Conservation (phyloP, 2,113 vertebrate species). For the Scartelaos histophorus region DNA sequence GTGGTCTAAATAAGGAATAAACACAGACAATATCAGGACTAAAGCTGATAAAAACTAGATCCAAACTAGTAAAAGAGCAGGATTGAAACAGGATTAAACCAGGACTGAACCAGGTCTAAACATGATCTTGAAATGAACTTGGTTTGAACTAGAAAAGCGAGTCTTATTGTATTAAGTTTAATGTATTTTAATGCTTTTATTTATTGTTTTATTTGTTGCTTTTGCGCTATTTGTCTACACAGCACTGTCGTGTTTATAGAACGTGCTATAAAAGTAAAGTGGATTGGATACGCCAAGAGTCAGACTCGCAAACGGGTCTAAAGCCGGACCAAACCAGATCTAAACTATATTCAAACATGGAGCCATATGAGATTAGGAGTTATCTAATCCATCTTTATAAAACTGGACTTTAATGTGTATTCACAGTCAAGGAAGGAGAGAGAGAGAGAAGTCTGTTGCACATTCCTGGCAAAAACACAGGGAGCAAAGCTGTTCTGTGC, state of each 20-base stretch:
- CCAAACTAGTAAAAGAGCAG: no score
- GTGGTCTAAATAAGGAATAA: background rate
- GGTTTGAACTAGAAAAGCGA: no score
- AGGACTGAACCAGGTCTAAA: background rate
- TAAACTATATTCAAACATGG: background rate
- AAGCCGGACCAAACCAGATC: background rate
- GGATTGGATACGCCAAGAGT: background rate
- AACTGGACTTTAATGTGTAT: constrained; percentile 43
- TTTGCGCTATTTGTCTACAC: no score
- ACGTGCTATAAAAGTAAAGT: no score
- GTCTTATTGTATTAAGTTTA: no score
- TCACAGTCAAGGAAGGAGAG: constrained; percentile 18
- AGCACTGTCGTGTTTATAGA: no score
- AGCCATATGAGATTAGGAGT: background rate
- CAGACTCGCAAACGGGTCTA: background rate
- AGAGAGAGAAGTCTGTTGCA: constrained; percentile 39
- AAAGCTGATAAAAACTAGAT: background rate
- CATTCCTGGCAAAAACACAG: constrained; percentile 62
- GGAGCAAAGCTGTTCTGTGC: constrained; percentile 68
- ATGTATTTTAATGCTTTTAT: no score
- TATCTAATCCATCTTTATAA: constrained; percentile 34
- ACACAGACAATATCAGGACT: background rate
- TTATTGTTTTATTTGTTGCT: no score
- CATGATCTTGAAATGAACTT: background rate
- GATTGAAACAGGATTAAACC: background rate